Base-by-base conservation (phyloP, 2,113 vertebrate species). In the Platysteira castanea region DNA sequence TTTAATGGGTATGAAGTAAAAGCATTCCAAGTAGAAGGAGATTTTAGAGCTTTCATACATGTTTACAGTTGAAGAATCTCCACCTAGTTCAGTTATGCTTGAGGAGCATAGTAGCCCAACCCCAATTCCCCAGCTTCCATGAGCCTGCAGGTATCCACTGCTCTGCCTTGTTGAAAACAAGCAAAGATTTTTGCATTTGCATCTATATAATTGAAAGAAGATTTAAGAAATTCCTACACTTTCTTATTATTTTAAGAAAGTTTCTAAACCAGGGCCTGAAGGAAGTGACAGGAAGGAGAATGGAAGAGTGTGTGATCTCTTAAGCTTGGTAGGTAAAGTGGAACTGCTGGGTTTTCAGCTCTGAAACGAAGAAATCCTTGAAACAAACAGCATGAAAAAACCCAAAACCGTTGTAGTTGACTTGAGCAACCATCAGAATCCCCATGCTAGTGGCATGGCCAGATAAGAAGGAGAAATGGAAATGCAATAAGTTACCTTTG, bases 371-470 rank as follows among this genome's bases (percentile, higher is more conserved):
- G 11, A 80, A 70, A 69, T 14, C 3, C 13, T 80, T 27, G 10
- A 74, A 80, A 9, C 2, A 75, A 83, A 52, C 4, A 19, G 3
- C 22, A 31, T 22, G 19, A 7, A 10, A 75, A 81, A 75, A 21
- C 0, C 1, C 18, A 68, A 15, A 2, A 73, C 2, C 5, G 26
- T n/a, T 4, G 0, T 2, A 19, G 15, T 7, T 59, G n/a, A 19
- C 31, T 39, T 61, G 8, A 15, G 11, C 22, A 87, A 16, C 21
- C 3, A 6, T 15, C 23, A 44, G 44, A 75, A 77, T 33, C 22
- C 26, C 47, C 19, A 10, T 28, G 11, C 6, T 11, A 21, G 5
- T 15, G 13, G 2, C 28, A 13, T 9, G 15, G 15, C 12, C 2
- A 4, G 16, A 46, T 21, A 46, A 11, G 17, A 10, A 69, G 5